Base-by-base conservation (phyloP, 2,888 invertebrate species). In the Leucania comma region DNA sequence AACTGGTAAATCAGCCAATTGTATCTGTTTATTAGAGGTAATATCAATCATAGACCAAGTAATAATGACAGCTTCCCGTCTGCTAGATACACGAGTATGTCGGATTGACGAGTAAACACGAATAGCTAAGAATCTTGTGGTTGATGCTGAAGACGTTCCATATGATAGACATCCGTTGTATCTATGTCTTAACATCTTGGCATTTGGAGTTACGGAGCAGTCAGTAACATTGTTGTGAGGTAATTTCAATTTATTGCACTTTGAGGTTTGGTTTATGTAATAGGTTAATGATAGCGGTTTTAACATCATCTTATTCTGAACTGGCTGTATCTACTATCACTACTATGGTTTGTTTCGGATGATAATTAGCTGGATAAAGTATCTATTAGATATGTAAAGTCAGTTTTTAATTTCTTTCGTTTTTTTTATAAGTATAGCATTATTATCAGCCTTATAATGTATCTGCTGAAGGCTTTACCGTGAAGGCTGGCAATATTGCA, bases 231-330 rank as follows among this genome's bases (percentile, higher is more conserved):
- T 75, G 57, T 57, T 57, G 32, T 24, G 14, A 29, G 35, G 20
- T 72, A 26, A 51, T 57, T 57, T 68, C 14, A 12, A 67, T 72
- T 56, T 50, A 75, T 50, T 50, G 42, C 54, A 75, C 20, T 75
- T 65, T 72, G 38, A 26, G 38, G 3, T 42, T 50, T 10, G 8
- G 20, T 38, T 74, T 42, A 50, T 50, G 67, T 50, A 29, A 72
- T 32, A 29, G 29, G n/a, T 72, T 72, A 38, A n/a, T 54, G 65
- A 35, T 64, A 48, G 26, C 17, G 9, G 17, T 29, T 48, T 74
- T 38, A 50, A 53, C 51, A 20, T 32, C 10, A 46, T 26, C 22
- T 42, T 26, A 20, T 46, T 51, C 59, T 2, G 12, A 6, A 1
- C 10, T 14, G 10, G 10, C 58, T 29, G 22, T 26, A 20, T 35